Percentiles rank a stretch among this genome's conserved stretches.
Evolutionary conservation across 2,797 vertebrate species (phyloP).

Genomic region (Halcyon badia): DNA sequence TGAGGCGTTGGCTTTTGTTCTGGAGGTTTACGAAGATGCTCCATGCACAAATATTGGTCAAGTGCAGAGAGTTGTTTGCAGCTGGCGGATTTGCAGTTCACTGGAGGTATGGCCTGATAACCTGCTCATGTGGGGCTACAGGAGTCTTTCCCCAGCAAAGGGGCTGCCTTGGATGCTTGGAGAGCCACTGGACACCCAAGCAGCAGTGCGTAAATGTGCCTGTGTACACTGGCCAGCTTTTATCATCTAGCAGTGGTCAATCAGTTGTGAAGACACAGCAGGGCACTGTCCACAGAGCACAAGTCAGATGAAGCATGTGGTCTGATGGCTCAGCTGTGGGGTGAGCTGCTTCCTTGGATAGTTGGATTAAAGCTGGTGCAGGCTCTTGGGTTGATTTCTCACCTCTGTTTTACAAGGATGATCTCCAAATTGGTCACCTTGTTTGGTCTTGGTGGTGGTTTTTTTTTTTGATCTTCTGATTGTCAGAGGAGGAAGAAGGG

Average conservation of each 20-base stretch:
- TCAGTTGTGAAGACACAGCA: fast-evolving
- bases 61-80: not conserved
- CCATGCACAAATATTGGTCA: not conserved
- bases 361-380: not conserved
- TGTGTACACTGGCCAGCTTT: not conserved
- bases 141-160: not conserved
- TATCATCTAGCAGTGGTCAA: not conserved
- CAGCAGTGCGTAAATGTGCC: not conserved
- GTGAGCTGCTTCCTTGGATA: not conserved
- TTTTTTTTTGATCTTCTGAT: not conserved
- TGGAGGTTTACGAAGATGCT: not conserved
- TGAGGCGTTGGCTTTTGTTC: not conserved
- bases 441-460: not conserved
- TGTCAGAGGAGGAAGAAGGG: not conserved
- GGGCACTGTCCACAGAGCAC: not conserved
- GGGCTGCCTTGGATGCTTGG: not conserved
- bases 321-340: not conserved
- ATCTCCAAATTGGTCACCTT: not conserved
- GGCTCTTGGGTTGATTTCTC: not conserved
- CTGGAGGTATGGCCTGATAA: not conserved
- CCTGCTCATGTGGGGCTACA: not conserved
- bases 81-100: not conserved
- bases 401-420: not conserved
- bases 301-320: not conserved
- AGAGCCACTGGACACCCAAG: fast-evolving